phyloP scores from a whole-genome alignment of 2,113 vertebrate genomes.

The Vulpes vulpes region DNA sequence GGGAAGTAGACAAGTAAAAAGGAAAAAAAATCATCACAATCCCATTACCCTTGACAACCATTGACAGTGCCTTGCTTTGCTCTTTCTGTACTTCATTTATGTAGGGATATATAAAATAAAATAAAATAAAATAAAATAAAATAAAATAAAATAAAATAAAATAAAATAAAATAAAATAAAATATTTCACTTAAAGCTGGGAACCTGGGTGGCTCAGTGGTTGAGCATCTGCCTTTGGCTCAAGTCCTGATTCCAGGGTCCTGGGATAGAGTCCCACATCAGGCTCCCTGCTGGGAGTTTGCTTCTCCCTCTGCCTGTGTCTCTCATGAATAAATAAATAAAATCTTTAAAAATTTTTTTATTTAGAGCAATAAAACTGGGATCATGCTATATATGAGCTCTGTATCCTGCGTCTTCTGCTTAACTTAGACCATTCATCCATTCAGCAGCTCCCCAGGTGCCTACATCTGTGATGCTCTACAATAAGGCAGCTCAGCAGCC shows the following conservation, averaged over 20 bases:
- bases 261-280: no score
- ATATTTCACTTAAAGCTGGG: no score
- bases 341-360: slow-evolving; percentile 71
- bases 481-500: neutral
- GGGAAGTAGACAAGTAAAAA: slow-evolving; percentile 48
- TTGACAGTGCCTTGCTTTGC: neutral
- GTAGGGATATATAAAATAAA: slow-evolving; percentile 59
- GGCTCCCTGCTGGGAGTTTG: no score
- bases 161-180: no score
- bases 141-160: no score
- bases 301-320: no score
- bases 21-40: slow-evolving; percentile 13
- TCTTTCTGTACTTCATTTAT: slow-evolving; percentile 58
- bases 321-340: no score
- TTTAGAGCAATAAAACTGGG: slow-evolving; percentile 73
- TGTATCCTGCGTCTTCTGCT: neutral
- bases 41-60: slow-evolving; percentile 63
- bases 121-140: no score
- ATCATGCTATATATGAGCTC: slow-evolving; percentile 30
- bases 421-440: neutral
- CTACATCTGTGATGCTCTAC: neutral
- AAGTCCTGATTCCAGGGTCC: no score
- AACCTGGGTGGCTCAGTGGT: no score
- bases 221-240: no score
- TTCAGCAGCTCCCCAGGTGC: neutral